Conservation (phyloP, 92 coral and sea anemone genomes). For the Bergia sp. region DNA sequence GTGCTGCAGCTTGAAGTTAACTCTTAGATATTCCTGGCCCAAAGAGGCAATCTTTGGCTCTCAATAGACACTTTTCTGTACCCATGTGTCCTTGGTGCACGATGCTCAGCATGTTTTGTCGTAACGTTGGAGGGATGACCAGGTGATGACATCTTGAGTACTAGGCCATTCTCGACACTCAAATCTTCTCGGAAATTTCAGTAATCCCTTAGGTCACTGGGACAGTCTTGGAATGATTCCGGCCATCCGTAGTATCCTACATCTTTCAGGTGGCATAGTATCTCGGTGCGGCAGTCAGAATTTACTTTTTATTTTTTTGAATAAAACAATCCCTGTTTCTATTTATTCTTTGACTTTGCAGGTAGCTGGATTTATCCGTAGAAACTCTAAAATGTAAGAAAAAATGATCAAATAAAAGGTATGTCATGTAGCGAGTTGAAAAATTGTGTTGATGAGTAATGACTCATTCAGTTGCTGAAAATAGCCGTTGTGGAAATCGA, state of each 20-base stretch:
- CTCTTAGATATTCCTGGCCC: constrained; percentile 46
- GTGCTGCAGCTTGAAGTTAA: constrained; percentile 49
- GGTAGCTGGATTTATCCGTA: too few species aligned
- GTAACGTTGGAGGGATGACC: background rate
- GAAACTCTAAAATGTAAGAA: too few species aligned
- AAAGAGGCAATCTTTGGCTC: constrained; percentile 39
- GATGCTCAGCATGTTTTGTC: background rate
- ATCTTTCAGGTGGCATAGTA: constrained; percentile 49
- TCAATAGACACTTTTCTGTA: constrained; percentile 24
- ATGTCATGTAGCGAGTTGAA: too few species aligned
- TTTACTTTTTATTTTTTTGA: too few species aligned
- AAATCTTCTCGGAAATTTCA: constrained; percentile 63
- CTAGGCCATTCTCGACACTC: constrained; percentile 59
- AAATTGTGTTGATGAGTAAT: too few species aligned
- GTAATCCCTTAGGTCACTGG: constrained; percentile 46
- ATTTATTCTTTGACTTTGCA: too few species aligned
- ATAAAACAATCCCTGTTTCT: too few species aligned
- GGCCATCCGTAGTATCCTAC: constrained; percentile 65
- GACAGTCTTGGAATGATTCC: constrained; percentile 35
- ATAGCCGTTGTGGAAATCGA: too few species aligned
- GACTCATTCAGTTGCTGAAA: too few species aligned
- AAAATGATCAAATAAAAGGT: too few species aligned
- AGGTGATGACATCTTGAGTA: constrained; percentile 56
- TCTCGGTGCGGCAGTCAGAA: too few species aligned
- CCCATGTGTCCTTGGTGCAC: constrained; percentile 53